phyloP scores from a whole-genome alignment of 2,888 invertebrate genomes.

The Mimumesa dahlbomi region DNA sequence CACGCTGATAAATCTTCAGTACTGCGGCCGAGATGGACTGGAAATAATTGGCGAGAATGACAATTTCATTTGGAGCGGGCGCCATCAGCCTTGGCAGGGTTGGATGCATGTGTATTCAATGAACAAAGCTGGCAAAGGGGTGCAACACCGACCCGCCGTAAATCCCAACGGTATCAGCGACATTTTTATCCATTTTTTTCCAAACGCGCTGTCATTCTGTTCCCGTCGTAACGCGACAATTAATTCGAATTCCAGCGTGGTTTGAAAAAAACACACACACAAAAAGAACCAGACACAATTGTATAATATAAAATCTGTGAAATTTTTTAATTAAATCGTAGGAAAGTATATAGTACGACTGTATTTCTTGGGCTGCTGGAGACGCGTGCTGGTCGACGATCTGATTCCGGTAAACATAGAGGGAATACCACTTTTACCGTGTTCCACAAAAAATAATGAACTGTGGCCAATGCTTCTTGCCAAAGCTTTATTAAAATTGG shows the following conservation, averaged over 20 bases:
- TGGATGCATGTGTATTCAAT: slow-evolving; percentile 81
- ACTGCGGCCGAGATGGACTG: slow-evolving; percentile 76
- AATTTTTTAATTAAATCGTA: slow-evolving; percentile 46
- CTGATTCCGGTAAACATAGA: slow-evolving; percentile 78
- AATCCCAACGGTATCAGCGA: slow-evolving; percentile 74
- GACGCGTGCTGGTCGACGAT: slow-evolving; percentile 81
- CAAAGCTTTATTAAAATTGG: slow-evolving; percentile 81
- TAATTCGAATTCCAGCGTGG: too few relatives aligned
- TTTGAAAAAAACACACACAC: too few relatives aligned
- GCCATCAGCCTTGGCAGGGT: slow-evolving; percentile 77
- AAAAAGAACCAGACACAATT: too few relatives aligned
- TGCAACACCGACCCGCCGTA: slow-evolving; percentile 74
- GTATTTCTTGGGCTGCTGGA: slow-evolving; percentile 81
- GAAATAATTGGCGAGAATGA: slow-evolving; percentile 66
- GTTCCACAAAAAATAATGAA: slow-evolving; percentile 70
- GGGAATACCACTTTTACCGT: slow-evolving; percentile 77
- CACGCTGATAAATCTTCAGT: slow-evolving; percentile 76
- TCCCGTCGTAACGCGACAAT: too few relatives aligned
- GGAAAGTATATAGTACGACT: slow-evolving; percentile 81
- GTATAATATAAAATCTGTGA: background rate
- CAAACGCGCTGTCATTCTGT: background rate
- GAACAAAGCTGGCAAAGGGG: slow-evolving; percentile 78
- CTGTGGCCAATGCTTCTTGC: slow-evolving; percentile 81
- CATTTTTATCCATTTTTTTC: background rate
- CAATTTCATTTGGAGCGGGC: slow-evolving; percentile 73